These are phyloP conservation scores for Sycophila sp. DNA, from an alignment of 1,140 invertebrate species.

Conservation along the genomic window DNA sequence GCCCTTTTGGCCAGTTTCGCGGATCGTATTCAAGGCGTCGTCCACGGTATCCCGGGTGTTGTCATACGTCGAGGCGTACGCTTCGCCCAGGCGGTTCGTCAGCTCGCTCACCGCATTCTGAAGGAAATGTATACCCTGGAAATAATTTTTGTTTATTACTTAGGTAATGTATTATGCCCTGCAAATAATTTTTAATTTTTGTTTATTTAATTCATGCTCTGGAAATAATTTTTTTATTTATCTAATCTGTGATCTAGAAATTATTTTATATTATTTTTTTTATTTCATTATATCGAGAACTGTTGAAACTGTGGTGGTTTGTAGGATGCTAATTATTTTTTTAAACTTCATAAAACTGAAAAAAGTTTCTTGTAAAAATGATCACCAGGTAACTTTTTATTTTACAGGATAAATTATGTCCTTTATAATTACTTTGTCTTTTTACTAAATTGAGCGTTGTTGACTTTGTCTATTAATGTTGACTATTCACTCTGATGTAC, in stretches of 20 bases:
- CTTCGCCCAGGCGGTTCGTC: background rate
- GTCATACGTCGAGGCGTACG: conserved; percentile 3
- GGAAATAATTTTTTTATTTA: background rate
- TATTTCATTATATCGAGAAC: background rate
- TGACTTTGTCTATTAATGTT: too few species aligned
- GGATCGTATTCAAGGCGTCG: background rate
- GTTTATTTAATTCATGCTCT: background rate
- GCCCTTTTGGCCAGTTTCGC: background rate
- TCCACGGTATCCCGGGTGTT: background rate
- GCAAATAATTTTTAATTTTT: background rate
- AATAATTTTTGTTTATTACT: background rate
- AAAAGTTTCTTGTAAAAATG: background rate
- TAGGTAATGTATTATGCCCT: background rate
- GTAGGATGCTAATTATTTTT: background rate
- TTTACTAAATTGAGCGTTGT: too few species aligned
- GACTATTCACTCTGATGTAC: too few species aligned
- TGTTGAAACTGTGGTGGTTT: background rate
- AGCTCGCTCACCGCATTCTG: background rate
- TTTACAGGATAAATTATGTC: too few species aligned
- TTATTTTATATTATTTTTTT: background rate
- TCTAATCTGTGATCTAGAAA: too few species aligned
- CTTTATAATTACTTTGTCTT: too few species aligned
- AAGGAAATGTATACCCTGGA: background rate
- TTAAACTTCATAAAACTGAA: background rate
- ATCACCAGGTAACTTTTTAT: too few species aligned